A percentile compares a stretch with the other conserved stretches of the same genome.
Conservation (phyloP, 1,140 invertebrate genomes). For the Phocides pigmalion region DNA sequence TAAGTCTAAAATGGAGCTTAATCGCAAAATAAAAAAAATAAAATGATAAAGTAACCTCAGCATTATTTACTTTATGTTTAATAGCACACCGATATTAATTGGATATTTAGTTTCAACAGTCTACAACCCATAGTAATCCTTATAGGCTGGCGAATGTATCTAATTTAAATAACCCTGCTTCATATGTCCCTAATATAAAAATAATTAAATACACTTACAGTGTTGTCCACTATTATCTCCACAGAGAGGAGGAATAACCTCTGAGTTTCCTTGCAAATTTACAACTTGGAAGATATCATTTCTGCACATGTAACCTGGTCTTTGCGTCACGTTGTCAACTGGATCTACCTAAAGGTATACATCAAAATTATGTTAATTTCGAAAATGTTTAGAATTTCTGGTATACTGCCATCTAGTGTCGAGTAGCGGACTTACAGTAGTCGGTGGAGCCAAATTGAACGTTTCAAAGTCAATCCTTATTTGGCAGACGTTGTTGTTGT, state of each 20-base stretch:
- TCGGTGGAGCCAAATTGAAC: conserved; percentile 88
- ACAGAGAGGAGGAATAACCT: conserved; percentile 86
- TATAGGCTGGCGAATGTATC: too few species aligned
- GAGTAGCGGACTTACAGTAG: conserved; percentile 61
- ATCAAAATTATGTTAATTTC: conserved; percentile 6
- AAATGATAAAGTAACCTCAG: too few species aligned
- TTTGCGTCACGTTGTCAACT: conserved; percentile 73
- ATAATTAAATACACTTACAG: too few species aligned
- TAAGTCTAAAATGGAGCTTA: too few species aligned
- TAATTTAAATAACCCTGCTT: too few species aligned
- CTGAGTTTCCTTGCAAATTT: conserved; percentile 83
- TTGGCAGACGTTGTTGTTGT: conserved; percentile 84
- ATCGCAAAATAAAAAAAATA: too few species aligned
- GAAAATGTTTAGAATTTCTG: conserved; percentile 5
- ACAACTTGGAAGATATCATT: conserved; percentile 80
- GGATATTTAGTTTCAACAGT: too few species aligned
- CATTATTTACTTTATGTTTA: too few species aligned
- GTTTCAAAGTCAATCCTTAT: conserved; percentile 91
- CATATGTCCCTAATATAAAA: too few species aligned
- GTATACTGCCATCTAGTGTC: conserved; percentile 13
- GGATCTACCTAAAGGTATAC: conserved; percentile 55
- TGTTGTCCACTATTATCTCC: conserved; percentile 93
- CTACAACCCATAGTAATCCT: too few species aligned
- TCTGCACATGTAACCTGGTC: conserved; percentile 72
- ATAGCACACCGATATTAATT: too few species aligned